Base-by-base conservation (phyloP, 2,888 invertebrate species). In the Phoronis australis region DNA sequence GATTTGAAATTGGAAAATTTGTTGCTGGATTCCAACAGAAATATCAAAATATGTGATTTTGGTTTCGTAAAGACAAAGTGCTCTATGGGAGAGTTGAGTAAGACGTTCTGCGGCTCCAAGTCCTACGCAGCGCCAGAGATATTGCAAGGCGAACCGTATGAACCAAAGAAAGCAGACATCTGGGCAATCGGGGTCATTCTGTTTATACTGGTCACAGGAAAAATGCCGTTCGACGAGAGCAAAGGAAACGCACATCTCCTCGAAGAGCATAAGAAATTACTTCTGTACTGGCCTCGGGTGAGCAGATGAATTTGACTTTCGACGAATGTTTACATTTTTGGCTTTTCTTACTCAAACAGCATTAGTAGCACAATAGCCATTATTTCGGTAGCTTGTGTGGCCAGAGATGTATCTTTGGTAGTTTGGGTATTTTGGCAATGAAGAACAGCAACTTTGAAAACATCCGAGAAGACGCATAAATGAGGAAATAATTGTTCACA, bases 1-100 rank as follows among this genome's bases (percentile, higher is more conserved):
- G 80, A 80, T 65, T 60, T 80, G 37, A 80, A 80, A 57, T 65
- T 80, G 43, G 80, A 80, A 61, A 77, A 80, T 59, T 71, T 80
- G 31, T 68, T 80, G 21, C 64, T 81, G 27, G 79, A 80, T 59
- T 65, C 60, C 21, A 60, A 64, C 48, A 70, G 63, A 52, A 75
- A 75, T 51, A 76, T 80, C 27, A 79, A 80, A 54, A 64, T 79
- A 3, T 73, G 73, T 50, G 79, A 79, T 61, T 79, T 79, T 52
- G 79, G 79, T 25, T 79, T 79, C 57, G 73, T 76, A 26, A 75
- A 72, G 56, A 65, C 61, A 26, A 60, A 64, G 26, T 56, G 51
- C 5, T 57, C 62, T 22, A 65, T 65, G 25, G 66, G 65, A 45
- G 59, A 65, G 15, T 61, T 80, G 35, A 72, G 80, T 52, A 68